Conservation (phyloP, 2,888 invertebrate genomes). For the Hybos culiciformis region DNA sequence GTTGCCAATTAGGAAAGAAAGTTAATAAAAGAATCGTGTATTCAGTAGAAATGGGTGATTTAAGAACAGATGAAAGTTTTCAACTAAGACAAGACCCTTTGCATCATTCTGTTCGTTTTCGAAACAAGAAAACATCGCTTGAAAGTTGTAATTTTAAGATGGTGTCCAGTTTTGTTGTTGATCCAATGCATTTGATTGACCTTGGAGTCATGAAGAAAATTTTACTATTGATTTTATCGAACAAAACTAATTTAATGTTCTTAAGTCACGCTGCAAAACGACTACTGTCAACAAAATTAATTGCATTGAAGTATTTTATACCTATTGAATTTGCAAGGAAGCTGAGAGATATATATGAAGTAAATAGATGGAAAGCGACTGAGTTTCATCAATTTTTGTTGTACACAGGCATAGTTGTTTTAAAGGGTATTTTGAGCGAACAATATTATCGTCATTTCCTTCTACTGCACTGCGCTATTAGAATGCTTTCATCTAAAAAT, state of each 20-base stretch:
- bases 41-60: neutral
- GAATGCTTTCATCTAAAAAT: neutral
- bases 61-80: conserved; percentile 1
- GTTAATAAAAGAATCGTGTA: neutral
- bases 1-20: neutral
- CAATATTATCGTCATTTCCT: neutral
- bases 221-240: conserved; percentile 6
- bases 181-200: conserved; percentile 9
- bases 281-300: neutral
- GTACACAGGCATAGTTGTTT: conserved; percentile 11
- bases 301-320: too few species aligned
- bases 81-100: neutral
- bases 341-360: too few species aligned
- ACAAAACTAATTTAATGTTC: conserved; percentile 6
- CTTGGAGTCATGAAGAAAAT: conserved; percentile 11
- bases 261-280: neutral
- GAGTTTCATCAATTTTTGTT: conserved; percentile 13
- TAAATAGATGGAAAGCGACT: conserved; percentile 11
- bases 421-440: conserved; percentile 6
- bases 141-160: neutral
- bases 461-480: neutral
- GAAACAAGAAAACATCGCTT: neutral
- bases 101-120: neutral
- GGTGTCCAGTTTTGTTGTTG: neutral
- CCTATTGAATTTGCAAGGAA: too few species aligned